Evolutionary conservation across 2,797 vertebrate genomes (phyloP).

Genomic region (Borostomias antarcticus): DNA sequence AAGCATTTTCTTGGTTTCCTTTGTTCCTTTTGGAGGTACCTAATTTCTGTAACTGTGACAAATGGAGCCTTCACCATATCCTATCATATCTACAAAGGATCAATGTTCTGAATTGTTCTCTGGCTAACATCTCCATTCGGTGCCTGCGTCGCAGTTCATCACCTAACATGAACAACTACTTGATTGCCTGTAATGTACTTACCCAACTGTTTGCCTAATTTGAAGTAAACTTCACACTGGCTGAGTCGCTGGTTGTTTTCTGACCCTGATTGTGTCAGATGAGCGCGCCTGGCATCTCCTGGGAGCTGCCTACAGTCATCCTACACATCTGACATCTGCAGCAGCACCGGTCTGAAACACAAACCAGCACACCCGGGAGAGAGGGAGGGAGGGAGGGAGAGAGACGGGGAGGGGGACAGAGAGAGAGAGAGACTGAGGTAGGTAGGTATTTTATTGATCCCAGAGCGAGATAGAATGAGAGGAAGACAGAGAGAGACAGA

Average conservation of each 20-base stretch:
- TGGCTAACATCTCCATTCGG: conserved; percentile 37
- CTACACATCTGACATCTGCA: conserved; percentile 77
- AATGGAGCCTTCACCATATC: background rate
- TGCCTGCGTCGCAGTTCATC: conserved; percentile 35
- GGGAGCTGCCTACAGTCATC: conserved; percentile 80
- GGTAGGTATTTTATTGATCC: no score
- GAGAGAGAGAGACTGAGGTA: background rate
- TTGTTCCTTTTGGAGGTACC: background rate
- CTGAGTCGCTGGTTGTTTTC: conserved; percentile 66
- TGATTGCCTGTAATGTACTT: conserved; percentile 56
- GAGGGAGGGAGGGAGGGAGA: background rate
- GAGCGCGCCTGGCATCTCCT: conserved; percentile 67
- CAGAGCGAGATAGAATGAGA: background rate
- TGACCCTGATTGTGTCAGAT: conserved; percentile 81
- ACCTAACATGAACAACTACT: conserved; percentile 49
- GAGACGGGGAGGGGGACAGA: background rate
- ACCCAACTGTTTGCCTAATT: conserved; percentile 66
- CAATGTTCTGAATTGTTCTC: conserved; percentile 40
- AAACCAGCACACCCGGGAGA: conserved; percentile 46
- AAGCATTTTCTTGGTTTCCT: background rate
- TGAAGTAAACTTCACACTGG: conserved; percentile 68
- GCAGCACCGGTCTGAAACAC: conserved; percentile 26
- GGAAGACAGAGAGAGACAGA: background rate
- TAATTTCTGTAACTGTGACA: background rate
- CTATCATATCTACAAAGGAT: background rate